Conservation (phyloP, 2,888 invertebrate genomes). For the Dysmachus trigonus region DNA sequence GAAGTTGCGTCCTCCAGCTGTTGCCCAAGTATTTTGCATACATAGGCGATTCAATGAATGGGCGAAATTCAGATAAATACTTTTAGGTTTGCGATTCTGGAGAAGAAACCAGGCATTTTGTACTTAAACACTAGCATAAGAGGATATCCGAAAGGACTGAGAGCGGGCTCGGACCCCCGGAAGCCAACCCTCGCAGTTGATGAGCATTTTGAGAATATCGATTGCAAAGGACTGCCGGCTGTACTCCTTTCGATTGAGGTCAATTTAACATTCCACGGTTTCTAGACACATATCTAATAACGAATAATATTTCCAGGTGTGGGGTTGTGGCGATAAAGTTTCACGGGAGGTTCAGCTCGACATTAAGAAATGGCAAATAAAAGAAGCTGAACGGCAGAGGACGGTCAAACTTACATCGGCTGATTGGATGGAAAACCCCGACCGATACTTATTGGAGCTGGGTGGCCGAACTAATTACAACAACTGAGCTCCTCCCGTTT, state of each 20-base stretch:
- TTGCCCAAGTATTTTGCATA: conserved; percentile 74
- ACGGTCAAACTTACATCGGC: conserved; percentile 86
- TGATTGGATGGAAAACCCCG: conserved; percentile 96
- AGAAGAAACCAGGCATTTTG: conserved; percentile 77
- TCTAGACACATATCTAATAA: background rate
- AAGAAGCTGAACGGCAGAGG: conserved; percentile 86
- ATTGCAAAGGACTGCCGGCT: conserved; percentile 74
- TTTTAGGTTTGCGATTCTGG: conserved; percentile 68
- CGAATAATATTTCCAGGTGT: conserved; percentile 68
- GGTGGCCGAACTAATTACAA: conserved; percentile 86
- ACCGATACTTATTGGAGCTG: conserved; percentile 87
- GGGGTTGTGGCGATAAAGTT: conserved; percentile 86
- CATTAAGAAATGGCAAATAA: conserved; percentile 90
- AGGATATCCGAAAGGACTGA: conserved; percentile 84
- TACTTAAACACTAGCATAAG: conserved; percentile 85
- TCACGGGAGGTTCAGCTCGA: conserved; percentile 84
- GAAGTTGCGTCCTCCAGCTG: conserved; percentile 79
- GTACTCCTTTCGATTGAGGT: conserved; percentile 73
- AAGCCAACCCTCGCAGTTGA: conserved; percentile 78
- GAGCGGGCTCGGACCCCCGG: conserved; percentile 83
- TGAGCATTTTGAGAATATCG: conserved; percentile 77
- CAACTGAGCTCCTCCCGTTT: conserved; percentile 63
- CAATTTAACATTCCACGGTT: conserved; percentile 25
- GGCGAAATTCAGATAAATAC: background rate
- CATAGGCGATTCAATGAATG: background rate